Conservation (phyloP, 2,888 invertebrate genomes). For the Bhutanitis thaidina region DNA sequence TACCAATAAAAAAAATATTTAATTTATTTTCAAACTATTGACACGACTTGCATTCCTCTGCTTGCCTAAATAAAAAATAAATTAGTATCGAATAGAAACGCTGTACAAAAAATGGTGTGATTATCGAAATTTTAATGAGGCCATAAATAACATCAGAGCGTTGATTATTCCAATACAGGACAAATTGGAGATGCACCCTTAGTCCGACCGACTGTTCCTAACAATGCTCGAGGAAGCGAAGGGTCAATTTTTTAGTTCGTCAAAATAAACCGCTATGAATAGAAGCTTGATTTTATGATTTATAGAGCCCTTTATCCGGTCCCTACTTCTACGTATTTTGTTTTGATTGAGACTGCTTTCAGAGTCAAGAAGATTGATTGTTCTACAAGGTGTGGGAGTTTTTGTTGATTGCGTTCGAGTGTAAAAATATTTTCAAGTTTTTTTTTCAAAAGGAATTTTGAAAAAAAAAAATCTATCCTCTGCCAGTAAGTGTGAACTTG, state of each 20-base stretch:
- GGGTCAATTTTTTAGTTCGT: conserved; percentile 62
- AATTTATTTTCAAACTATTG: no score
- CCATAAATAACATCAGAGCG: conserved; percentile 62
- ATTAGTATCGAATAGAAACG: conserved; percentile 39
- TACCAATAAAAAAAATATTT: no score
- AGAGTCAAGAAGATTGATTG: conserved; percentile 73
- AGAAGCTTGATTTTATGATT: conserved; percentile 77
- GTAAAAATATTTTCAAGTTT: conserved; percentile 61
- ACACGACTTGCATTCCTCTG: conserved; percentile 14
- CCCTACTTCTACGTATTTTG: conserved; percentile 69
- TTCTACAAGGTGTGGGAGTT: conserved; percentile 71
- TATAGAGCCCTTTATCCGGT: conserved; percentile 72
- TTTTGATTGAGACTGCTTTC: conserved; percentile 78
- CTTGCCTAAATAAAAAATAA: conserved; percentile 22
- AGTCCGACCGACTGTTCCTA: conserved; percentile 40
- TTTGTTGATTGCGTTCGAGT: conserved; percentile 64
- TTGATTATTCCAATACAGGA: conserved; percentile 67
- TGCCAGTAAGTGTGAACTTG: conserved; percentile 12
- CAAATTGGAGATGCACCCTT: conserved; percentile 72
- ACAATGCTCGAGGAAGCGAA: conserved; percentile 52
- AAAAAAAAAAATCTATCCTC: background rate
- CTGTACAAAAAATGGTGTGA: conserved; percentile 44
- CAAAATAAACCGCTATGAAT: conserved; percentile 72
- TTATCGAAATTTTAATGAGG: conserved; percentile 72
- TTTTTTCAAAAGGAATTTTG: conserved; percentile 44